Conservation (phyloP, 2,797 vertebrate species). For the Leptatherina wallacei region DNA sequence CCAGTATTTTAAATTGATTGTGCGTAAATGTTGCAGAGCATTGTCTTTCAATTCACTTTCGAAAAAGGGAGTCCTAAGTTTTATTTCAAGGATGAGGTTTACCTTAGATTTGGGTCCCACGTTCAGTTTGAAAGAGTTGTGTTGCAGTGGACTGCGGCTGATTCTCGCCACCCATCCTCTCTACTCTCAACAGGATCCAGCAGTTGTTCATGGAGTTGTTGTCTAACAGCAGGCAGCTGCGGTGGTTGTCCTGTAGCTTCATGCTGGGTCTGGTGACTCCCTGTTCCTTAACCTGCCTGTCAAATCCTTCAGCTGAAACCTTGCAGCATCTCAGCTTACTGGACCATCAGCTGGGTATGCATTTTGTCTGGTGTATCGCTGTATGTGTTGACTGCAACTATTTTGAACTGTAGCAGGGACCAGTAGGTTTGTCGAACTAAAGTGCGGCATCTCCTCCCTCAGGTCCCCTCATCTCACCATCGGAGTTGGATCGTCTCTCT, state of each 20-base stretch:
- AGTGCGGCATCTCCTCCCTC: not conserved
- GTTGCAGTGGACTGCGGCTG: not conserved
- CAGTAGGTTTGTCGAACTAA: not conserved
- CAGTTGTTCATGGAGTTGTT: conserved; percentile 95
- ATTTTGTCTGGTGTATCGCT: not conserved
- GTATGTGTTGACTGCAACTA: not conserved
- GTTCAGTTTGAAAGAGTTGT: not conserved
- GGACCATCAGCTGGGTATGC: conserved; percentile 89
- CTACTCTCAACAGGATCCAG: conserved; percentile 87
- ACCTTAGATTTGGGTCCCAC: not conserved
- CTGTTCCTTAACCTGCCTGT: conserved; percentile 91
- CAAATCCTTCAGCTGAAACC: conserved; percentile 91
- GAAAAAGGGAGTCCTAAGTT: not conserved
- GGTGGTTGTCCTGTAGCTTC: conserved; percentile 95
- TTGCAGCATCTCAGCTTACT: conserved; percentile 96
- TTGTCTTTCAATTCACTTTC: too few relatives aligned
- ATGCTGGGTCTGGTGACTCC: conserved; percentile 95
- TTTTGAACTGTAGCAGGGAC: not conserved
- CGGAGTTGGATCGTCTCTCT: conserved; percentile 91
- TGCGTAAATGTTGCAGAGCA: too few relatives aligned
- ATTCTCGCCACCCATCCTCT: conserved; percentile 10
- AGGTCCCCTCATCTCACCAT: conserved; percentile 89
- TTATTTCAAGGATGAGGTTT: not conserved
- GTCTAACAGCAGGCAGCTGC: conserved; percentile 94
- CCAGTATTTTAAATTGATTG: too few relatives aligned